Conservation (phyloP, 2,113 vertebrate genomes). For the Bungarus multicinctus region DNA sequence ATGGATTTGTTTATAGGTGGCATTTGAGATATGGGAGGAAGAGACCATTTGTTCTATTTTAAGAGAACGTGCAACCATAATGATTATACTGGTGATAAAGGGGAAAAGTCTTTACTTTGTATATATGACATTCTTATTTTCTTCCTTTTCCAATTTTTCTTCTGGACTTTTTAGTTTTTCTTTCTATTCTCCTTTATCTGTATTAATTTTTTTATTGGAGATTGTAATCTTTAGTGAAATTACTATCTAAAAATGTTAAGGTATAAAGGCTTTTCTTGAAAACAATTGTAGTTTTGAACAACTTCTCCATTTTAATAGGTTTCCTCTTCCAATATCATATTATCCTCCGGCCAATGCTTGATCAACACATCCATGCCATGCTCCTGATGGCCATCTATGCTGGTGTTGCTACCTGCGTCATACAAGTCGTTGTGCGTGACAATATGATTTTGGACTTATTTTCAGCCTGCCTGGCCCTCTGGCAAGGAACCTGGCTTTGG, state of each 20-base stretch:
- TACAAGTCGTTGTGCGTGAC: slow-evolving; percentile 81
- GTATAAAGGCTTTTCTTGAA: neutral
- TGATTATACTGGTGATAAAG: neutral
- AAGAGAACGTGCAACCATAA: neutral
- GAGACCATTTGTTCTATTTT: neutral
- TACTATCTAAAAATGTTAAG: neutral
- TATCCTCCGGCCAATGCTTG: slow-evolving; percentile 77
- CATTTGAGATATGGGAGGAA: neutral
- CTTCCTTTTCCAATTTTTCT: neutral
- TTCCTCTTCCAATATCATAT: slow-evolving; percentile 91
- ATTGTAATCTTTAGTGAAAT: neutral
- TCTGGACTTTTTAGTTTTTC: neutral
- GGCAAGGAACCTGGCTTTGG: slow-evolving; percentile 97
- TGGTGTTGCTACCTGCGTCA: slow-evolving; percentile 62
- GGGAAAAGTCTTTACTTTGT: neutral
- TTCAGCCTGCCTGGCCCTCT: slow-evolving; percentile 74
- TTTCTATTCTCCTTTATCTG: neutral
- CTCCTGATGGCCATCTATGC: slow-evolving; percentile 79
- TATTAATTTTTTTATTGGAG: neutral
- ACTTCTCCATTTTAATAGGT: slow-evolving; percentile 55
- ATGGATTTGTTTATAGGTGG: neutral
- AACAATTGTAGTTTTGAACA: fast-evolving
- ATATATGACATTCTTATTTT: neutral
- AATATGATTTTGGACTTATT: slow-evolving; percentile 83
- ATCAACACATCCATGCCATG: slow-evolving; percentile 87